Evolutionary conservation across 2,888 invertebrate genomes (phyloP).

Genomic region (Sinelater perroti): DNA sequence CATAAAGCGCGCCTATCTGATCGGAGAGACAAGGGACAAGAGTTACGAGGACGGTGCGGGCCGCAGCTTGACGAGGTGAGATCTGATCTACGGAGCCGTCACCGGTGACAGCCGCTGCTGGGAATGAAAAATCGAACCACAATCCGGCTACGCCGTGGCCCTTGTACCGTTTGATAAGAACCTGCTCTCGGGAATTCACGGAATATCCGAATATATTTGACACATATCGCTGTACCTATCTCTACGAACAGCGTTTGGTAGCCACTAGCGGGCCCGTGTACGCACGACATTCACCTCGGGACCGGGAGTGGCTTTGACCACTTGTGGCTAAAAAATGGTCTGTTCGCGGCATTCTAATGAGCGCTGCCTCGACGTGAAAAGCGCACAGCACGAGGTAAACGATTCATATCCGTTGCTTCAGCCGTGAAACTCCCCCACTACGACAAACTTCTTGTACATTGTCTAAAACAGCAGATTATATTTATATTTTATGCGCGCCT

Average conservation of each 20-base stretch:
- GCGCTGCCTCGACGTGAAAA: too few species aligned
- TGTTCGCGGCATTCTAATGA: too few species aligned
- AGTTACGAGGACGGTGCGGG: constrained; percentile 38
- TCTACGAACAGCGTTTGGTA: constrained; percentile 4
- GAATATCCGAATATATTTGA: constrained; percentile 34
- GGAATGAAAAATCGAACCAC: constrained; percentile 55
- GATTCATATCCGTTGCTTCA: too few species aligned
- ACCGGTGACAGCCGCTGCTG: constrained; percentile 55
- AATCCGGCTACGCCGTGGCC: constrained; percentile 41
- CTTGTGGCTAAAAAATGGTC: too few species aligned
- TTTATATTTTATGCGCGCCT: too few species aligned
- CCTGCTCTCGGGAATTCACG: constrained; percentile 35
- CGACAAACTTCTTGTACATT: too few species aligned
- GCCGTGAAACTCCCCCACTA: too few species aligned
- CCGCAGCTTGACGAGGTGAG: constrained; percentile 50
- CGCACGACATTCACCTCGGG: not conserved
- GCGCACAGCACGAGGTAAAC: too few species aligned
- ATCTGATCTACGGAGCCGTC: constrained; percentile 55
- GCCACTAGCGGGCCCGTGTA: not conserved
- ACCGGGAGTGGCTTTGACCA: not conserved
- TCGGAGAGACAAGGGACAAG: constrained; percentile 40
- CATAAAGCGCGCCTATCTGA: constrained; percentile 46
- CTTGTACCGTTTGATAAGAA: constrained; percentile 37
- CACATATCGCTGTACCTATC: constrained; percentile 19
- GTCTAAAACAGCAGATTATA: too few species aligned